Evolutionary conservation across 1,140 invertebrate species (phyloP), one percentile per base, ranked within the genome.

Genomic region (Parapsyche elsis): DNA sequence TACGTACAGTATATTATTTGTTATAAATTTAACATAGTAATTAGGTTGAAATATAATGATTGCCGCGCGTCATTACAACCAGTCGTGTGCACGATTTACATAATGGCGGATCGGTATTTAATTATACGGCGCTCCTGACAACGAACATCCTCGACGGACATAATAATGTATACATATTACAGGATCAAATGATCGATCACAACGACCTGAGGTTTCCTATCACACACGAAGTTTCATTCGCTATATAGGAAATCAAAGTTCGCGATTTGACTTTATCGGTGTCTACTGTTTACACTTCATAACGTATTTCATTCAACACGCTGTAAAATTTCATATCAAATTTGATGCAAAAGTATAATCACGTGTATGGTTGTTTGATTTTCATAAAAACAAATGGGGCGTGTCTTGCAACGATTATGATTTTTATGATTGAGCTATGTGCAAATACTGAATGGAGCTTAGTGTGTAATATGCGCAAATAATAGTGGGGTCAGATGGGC

Each of bases 51-150:
- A 12, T 53, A 53, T 53, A 53, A 53, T 53, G 49, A 53, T 14
- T 12, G 49, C 49, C 12, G 16, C 16, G 10, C 49, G 49, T 53
- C 24, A 67, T 67, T 23, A 67, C 24, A 21, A 57, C 45, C 5
- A 26, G 70, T 80, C 81, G 78, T 80, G 81, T 78, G 61, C 81
- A 82, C 81, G 81, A 82, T 82, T 82, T 82, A 82, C 81, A 82
- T 82, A 82, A 82, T 82, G 78, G 75, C 64, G 76, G 59, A 79
- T 81, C 71, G 80, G 49, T 71, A 81, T 81, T 81, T 81, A 81
- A 81, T 81, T 81, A 81, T 81, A 79, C 53, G 23, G 16, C 67
- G 59, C 24, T 30, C 21, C 46, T 64, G 80, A 64, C 75, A 77
- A 53, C 24, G 12, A 53, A 30, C 23, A 64, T 49, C 1, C 38